Percentiles rank a stretch among this genome's conserved stretches.
These are phyloP conservation scores for Ochropleura leucogaster DNA, from an alignment of 2,888 invertebrate species.

Conservation along the genomic window DNA sequence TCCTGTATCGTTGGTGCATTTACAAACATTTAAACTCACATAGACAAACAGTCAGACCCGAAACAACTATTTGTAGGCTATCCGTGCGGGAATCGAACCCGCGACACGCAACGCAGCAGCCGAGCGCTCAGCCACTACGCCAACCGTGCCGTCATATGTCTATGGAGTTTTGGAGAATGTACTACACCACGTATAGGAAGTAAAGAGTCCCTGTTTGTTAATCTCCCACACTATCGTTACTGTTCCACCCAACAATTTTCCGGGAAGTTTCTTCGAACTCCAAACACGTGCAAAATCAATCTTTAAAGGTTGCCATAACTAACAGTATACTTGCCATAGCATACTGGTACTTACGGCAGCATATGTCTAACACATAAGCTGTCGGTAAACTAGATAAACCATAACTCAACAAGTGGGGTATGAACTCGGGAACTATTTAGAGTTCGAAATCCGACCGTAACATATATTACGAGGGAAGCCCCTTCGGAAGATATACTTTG, in stretches of 20 bases:
- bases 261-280: not conserved
- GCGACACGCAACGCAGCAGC: too few species aligned
- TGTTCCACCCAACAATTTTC: not conserved
- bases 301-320: not conserved
- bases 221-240: too few species aligned
- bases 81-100: too few species aligned
- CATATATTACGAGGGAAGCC: conserved; percentile 33
- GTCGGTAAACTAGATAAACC: conserved; percentile 30
- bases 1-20: too few species aligned
- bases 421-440: conserved; percentile 38
- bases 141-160: too few species aligned
- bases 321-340: not conserved
- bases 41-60: too few species aligned
- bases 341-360: not conserved
- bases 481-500: conserved; percentile 15
- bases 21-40: too few species aligned
- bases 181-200: too few species aligned
- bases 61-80: too few species aligned
- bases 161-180: too few species aligned
- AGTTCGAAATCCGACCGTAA: conserved; percentile 41
- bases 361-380: conserved; percentile 38
- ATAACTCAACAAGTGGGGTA: conserved; percentile 50
- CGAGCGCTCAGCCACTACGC: too few species aligned
- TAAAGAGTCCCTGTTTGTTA: too few species aligned
- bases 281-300: not conserved